phyloP scores from a whole-genome alignment of 2,888 invertebrate genomes.

The Agonopterix heracliana region DNA sequence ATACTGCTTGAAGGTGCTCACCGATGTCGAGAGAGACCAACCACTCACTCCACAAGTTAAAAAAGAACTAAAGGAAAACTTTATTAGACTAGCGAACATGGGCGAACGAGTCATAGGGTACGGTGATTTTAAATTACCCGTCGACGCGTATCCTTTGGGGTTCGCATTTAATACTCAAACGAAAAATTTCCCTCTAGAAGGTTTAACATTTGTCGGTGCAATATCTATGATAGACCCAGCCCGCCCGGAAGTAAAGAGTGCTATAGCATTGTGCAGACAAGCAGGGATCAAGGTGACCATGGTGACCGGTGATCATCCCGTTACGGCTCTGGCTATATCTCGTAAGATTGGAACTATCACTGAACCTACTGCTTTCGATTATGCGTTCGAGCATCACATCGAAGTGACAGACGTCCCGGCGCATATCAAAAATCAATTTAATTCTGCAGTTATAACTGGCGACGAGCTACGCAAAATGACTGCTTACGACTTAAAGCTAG shows the following conservation, averaged over 20 bases:
- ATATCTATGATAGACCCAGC: constrained; percentile 86
- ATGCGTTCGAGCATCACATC: constrained; percentile 78
- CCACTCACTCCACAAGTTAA: constrained; percentile 63
- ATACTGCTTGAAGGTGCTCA: constrained; percentile 74
- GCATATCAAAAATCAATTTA: constrained; percentile 58
- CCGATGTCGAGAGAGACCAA: constrained; percentile 68
- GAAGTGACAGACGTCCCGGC: constrained; percentile 68
- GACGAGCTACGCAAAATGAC: constrained; percentile 77
- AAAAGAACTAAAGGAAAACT: constrained; percentile 77
- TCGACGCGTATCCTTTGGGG: constrained; percentile 63
- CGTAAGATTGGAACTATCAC: constrained; percentile 80
- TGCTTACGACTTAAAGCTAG: constrained; percentile 68
- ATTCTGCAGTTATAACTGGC: constrained; percentile 60
- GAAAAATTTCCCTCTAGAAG: constrained; percentile 80
- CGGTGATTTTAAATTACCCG: constrained; percentile 81
- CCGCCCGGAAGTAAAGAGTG: constrained; percentile 78
- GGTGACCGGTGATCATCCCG: constrained; percentile 85
- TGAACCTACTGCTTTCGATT: constrained; percentile 80
- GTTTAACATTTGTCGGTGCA: constrained; percentile 77
- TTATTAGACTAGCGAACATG: constrained; percentile 87
- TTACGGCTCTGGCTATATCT: constrained; percentile 84
- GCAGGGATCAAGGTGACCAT: constrained; percentile 84
- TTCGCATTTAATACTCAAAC: constrained; percentile 76
- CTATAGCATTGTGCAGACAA: constrained; percentile 79
- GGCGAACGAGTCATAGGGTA: constrained; percentile 93